Evolutionary conservation across 2,113 vertebrate species (phyloP).

Genomic region (Eretmochelys imbricata): DNA sequence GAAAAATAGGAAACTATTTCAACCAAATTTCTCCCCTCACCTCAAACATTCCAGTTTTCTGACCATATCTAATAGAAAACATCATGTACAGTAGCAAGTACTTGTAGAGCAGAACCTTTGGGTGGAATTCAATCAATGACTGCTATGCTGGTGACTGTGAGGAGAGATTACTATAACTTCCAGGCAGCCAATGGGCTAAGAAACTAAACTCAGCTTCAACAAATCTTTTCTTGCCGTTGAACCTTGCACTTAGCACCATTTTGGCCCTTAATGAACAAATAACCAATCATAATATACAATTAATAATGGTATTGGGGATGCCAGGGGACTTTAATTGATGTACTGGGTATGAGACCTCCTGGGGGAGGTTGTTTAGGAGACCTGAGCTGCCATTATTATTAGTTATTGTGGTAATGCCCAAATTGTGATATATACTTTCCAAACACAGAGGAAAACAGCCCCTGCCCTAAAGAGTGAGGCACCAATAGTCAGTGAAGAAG

Average conservation of each 20-base stretch:
- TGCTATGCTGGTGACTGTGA: too few species aligned
- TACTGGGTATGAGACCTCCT: neutral
- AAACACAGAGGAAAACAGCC: neutral
- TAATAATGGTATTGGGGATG: neutral
- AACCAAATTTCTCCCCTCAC: too few species aligned
- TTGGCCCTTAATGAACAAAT: neutral
- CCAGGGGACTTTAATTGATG: neutral
- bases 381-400: neutral
- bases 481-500: neutral
- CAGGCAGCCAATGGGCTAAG: neutral
- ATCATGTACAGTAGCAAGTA: too few species aligned
- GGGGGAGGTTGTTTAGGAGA: neutral
- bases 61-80: too few species aligned
- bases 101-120: too few species aligned
- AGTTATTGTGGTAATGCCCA: neutral
- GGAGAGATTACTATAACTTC: too few species aligned
- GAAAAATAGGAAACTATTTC: too few species aligned
- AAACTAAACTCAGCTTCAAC: neutral
- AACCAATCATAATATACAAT: neutral
- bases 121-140: too few species aligned
- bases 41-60: too few species aligned
- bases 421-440: neutral
- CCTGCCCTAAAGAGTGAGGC: neutral
- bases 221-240: neutral
- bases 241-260: neutral